phyloP scores from a whole-genome alignment of 1,140 invertebrate genomes.

The Drusus annulatus region DNA sequence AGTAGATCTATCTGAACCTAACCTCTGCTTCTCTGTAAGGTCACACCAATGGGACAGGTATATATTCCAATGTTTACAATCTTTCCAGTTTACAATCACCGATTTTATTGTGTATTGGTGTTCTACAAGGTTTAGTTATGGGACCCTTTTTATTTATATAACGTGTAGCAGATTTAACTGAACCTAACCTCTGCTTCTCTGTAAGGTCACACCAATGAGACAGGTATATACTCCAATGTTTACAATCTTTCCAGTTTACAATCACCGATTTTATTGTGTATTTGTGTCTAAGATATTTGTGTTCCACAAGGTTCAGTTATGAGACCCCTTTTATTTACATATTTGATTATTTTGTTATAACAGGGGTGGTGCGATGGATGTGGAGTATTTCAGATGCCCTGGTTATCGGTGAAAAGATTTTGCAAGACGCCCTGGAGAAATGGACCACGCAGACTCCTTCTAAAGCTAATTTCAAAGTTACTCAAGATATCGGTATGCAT shows the following conservation, averaged over 20 bases:
- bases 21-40: conserved; percentile 62
- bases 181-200: conserved; percentile 62
- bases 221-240: conserved; percentile 40
- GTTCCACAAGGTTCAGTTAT: too few species aligned
- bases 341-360: too few species aligned
- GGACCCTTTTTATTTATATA: too few species aligned
- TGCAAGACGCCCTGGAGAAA: conserved; percentile 66
- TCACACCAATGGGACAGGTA: conserved; percentile 53
- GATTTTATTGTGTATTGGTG: too few species aligned
- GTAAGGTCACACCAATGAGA: conserved; percentile 57
- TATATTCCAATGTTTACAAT: too few species aligned
- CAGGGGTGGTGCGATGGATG: conserved; percentile 64
- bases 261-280: too few species aligned
- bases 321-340: too few species aligned
- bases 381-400: conserved; percentile 66
- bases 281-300: too few species aligned
- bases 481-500: conserved; percentile 51
- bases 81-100: too few species aligned
- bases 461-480: conserved; percentile 50
- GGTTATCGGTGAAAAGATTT: conserved; percentile 65
- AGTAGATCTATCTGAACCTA: conserved; percentile 65
- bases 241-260: neutral
- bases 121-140: too few species aligned
- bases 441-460: conserved; percentile 60
- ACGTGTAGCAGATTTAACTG: conserved; percentile 66